Conservation (phyloP, 2,888 invertebrate genomes). For the Lepetodrilus schrolli region DNA sequence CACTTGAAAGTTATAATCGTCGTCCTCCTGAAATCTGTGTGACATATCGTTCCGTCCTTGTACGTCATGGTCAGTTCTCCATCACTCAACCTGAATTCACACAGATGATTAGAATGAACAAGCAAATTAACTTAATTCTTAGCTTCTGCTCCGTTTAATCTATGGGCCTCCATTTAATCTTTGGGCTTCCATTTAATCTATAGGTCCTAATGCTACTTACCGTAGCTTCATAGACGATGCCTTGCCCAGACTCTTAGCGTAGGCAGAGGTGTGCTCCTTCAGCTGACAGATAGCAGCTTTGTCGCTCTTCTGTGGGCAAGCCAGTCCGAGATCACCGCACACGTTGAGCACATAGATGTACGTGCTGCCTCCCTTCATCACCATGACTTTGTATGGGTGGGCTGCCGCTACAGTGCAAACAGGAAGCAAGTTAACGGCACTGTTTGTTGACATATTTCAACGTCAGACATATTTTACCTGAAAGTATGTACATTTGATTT, state of each 20-base stretch:
- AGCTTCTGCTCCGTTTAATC: too few relatives aligned
- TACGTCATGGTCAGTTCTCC: constrained; percentile 71
- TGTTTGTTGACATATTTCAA: neutral
- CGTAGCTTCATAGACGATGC: constrained; percentile 47
- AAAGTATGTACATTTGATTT: too few relatives aligned
- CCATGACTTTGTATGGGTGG: constrained; percentile 46
- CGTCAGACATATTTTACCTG: too few relatives aligned
- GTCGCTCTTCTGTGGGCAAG: constrained; percentile 44
- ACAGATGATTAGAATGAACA: too few relatives aligned
- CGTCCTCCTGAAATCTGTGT: constrained; percentile 54
- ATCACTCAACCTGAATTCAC: constrained; percentile 67
- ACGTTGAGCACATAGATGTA: constrained; percentile 65
- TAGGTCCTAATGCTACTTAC: constrained; percentile 35
- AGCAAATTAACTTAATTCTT: too few relatives aligned
- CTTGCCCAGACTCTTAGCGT: constrained; percentile 48
- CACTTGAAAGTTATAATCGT: constrained; percentile 68
- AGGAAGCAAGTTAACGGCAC: neutral
- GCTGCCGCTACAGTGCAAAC: constrained; percentile 34
- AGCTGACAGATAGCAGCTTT: constrained; percentile 54
- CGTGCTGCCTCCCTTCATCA: constrained; percentile 37
- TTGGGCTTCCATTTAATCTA: too few relatives aligned
- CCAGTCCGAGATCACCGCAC: constrained; percentile 56
- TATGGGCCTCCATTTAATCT: too few relatives aligned
- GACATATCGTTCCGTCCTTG: constrained; percentile 65
- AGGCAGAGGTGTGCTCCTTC: constrained; percentile 34